phyloP scores from a whole-genome alignment of 2,113 vertebrate genomes.

The Corythoichthys intestinalis region DNA sequence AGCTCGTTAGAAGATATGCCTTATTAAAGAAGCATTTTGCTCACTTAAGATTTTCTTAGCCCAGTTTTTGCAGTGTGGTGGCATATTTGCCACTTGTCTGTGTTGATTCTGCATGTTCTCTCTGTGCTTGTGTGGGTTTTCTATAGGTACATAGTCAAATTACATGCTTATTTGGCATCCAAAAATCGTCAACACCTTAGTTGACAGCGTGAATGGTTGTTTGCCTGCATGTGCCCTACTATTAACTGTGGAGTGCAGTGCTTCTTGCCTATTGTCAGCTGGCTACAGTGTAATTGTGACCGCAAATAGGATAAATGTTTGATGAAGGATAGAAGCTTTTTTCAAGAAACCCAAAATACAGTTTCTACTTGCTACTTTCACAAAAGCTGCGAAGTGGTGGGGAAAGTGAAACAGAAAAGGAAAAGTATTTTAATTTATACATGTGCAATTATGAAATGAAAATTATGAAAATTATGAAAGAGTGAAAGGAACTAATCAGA shows the following conservation, averaged over 20 bases:
- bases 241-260: background rate
- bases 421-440: background rate
- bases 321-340: background rate
- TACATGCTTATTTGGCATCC: background rate
- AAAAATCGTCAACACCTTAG: background rate
- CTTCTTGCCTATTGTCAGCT: background rate
- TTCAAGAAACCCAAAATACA: background rate
- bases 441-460: background rate
- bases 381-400: no score
- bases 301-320: background rate
- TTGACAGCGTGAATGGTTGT: background rate
- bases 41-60: no score
- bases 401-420: background rate
- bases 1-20: no score
- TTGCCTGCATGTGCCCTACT: background rate
- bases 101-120: background rate
- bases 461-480: slow-evolving; percentile 1
- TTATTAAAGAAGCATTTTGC: no score
- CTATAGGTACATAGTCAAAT: no score
- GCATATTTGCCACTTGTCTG: no score
- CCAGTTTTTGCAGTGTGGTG: no score
- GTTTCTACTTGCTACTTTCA: background rate
- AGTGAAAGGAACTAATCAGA: background rate
- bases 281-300: background rate
- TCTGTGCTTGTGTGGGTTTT: background rate